phyloP scores from a whole-genome alignment of 2,888 invertebrate species.

The Cataglyphis rosenhaueri region DNA sequence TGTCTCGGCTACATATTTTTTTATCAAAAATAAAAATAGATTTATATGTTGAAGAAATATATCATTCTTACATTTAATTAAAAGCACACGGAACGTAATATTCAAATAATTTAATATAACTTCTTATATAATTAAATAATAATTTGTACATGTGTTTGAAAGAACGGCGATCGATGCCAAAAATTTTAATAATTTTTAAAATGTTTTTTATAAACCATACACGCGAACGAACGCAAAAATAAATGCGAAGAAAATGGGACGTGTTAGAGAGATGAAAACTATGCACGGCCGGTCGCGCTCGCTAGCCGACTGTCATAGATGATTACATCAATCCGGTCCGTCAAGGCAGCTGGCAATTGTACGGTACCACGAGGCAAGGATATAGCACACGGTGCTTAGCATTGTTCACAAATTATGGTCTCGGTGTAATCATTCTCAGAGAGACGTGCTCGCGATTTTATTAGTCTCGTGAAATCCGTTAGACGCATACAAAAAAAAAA shows the following conservation, averaged over 20 bases:
- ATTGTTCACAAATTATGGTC: slow-evolving; percentile 56
- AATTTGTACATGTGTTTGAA: not conserved
- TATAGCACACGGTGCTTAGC: slow-evolving; percentile 60
- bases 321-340: slow-evolving; percentile 66
- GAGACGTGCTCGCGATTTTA: slow-evolving; percentile 29
- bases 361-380: slow-evolving; percentile 55
- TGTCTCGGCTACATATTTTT: slow-evolving; percentile 16
- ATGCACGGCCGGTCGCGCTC: slow-evolving; percentile 47
- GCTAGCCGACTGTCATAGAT: slow-evolving; percentile 66
- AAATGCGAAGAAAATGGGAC: not conserved
- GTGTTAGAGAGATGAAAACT: slow-evolving; percentile 20
- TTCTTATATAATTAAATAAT: not conserved
- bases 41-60: not conserved
- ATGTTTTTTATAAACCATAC: not conserved
- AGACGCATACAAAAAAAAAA: not conserved
- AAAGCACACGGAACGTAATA: not conserved
- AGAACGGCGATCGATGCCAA: not conserved
- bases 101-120: not conserved
- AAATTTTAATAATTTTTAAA: not conserved
- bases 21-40: not conserved
- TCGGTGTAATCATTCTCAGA: slow-evolving; percentile 6
- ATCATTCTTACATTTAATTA: not conserved
- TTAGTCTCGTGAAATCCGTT: slow-evolving; percentile 21
- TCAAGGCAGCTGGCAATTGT: slow-evolving; percentile 66
- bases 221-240: not conserved